A percentile compares a stretch with the other conserved stretches of the same genome.
Evolutionary conservation across 2,113 vertebrate species (phyloP).

Genomic region (Lutjanus erythropterus): DNA sequence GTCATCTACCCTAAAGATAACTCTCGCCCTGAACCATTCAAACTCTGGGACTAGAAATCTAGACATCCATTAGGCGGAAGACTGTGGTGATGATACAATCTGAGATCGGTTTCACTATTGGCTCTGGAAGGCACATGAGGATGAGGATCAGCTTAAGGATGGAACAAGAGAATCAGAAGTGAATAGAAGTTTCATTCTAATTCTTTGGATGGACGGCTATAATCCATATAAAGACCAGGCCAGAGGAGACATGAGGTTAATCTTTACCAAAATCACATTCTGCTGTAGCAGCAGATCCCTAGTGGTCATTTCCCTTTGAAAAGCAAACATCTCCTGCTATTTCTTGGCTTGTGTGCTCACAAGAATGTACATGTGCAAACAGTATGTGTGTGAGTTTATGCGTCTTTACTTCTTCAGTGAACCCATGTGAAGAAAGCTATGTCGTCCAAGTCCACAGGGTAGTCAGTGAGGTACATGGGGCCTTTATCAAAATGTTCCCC

Average conservation of each 20-base stretch:
- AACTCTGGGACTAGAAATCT: background rate
- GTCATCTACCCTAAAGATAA: background rate
- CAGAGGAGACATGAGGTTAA: constrained; percentile 15
- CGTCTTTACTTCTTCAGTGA: constrained; percentile 42
- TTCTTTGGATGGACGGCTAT: constrained; percentile 39
- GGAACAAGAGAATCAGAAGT: constrained; percentile 47
- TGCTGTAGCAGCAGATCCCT: constrained; percentile 22
- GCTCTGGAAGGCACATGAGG: constrained; percentile 77
- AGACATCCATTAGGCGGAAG: constrained; percentile 31
- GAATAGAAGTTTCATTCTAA: constrained; percentile 26
- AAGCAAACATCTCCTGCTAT: constrained; percentile 27
- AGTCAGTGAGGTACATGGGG: constrained; percentile 90
- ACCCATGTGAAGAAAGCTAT: constrained; percentile 90
- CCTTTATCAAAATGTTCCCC: constrained; percentile 93
- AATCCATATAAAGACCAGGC: constrained; percentile 22
- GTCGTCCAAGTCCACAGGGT: constrained; percentile 92
- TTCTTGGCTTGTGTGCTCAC: constrained; percentile 47
- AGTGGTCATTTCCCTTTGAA: constrained; percentile 44
- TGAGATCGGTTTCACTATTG: constrained; percentile 32
- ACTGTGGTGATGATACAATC: constrained; percentile 55
- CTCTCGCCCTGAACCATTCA: background rate
- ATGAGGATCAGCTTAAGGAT: constrained; percentile 57
- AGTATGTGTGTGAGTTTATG: background rate
- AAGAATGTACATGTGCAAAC: constrained; percentile 22
- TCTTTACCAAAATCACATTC: constrained; percentile 8